A percentile compares a stretch with the other conserved stretches of the same genome.
Evolutionary conservation across 1,140 invertebrate genomes (phyloP).

Genomic region (Bathynomus jamesi): DNA sequence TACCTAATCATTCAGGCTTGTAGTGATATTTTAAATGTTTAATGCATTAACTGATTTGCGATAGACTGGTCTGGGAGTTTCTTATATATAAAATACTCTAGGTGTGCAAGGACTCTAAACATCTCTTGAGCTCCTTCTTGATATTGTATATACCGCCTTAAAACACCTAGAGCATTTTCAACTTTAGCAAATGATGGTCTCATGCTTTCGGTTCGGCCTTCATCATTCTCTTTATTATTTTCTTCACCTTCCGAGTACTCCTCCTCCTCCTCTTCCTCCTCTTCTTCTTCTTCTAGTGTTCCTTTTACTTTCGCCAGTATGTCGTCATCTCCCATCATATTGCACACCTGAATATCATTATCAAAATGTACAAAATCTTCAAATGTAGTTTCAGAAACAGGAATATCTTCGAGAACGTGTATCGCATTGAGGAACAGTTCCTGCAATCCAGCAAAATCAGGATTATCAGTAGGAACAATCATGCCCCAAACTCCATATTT

Average conservation of each 20-base stretch:
- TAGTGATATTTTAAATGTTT: too few species aligned
- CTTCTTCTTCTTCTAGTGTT: neutral
- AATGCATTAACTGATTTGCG: too few species aligned
- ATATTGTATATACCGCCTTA: slow-evolving; percentile 24
- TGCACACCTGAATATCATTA: slow-evolving; percentile 28
- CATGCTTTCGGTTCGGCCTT: neutral
- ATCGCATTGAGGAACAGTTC: slow-evolving; percentile 21
- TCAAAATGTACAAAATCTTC: slow-evolving; percentile 34
- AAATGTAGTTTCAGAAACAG: slow-evolving; percentile 23
- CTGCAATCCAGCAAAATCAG: slow-evolving; percentile 13
- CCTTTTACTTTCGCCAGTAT: slow-evolving; percentile 21
- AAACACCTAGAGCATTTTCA: slow-evolving; percentile 16
- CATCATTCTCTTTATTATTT: neutral
- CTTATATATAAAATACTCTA: slow-evolving; percentile 28
- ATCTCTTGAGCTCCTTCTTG: slow-evolving; percentile 28
- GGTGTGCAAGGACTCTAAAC: slow-evolving; percentile 24
- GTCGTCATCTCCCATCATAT: slow-evolving; percentile 27
- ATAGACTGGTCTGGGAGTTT: too few species aligned
- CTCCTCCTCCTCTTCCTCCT: neutral
- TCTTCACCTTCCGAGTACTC: neutral
- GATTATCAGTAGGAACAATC: slow-evolving; percentile 15
- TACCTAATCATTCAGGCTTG: too few species aligned
- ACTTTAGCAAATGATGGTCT: slow-evolving; percentile 16
- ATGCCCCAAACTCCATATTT: slow-evolving; percentile 27
- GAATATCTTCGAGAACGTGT: slow-evolving; percentile 12